Percentiles rank a stretch among this genome's conserved stretches.
These are phyloP conservation scores for Agonopterix alstromeriana DNA, from an alignment of 2,888 invertebrate genomes.

Conservation along the genomic window DNA sequence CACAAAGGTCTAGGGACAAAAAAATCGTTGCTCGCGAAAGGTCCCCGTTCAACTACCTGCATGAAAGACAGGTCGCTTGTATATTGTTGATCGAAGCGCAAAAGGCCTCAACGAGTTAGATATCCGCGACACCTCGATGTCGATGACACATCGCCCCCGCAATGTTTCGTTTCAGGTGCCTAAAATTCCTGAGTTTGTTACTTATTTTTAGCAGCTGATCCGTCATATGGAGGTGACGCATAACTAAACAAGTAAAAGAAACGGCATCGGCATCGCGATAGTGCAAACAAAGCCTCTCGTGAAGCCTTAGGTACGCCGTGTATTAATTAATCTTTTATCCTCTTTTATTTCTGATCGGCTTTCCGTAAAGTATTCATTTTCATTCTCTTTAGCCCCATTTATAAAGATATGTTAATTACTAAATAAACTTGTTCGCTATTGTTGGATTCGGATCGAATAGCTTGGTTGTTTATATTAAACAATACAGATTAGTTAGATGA, in stretches of 20 bases:
- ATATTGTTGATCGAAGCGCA: no score
- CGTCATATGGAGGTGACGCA: constrained; percentile 33
- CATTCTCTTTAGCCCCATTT: no score
- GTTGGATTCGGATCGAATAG: no score
- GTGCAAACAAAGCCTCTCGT: constrained; percentile 13
- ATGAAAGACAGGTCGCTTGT: constrained; percentile 33
- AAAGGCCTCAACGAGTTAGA: constrained; percentile 28
- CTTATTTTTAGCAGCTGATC: constrained; percentile 41
- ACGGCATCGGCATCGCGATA: constrained; percentile 8
- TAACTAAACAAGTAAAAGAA: constrained; percentile 14
- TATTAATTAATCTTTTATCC: no score
- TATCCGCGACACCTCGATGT: constrained; percentile 8
- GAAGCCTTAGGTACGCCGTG: constrained; percentile 1
- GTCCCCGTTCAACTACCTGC: constrained; percentile 54
- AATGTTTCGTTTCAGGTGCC: constrained; percentile 26
- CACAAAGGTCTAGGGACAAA: constrained; percentile 44
- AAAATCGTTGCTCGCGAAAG: constrained; percentile 32
- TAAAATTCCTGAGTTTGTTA: constrained; percentile 18
- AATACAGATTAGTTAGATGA: no score
- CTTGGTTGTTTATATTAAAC: no score
- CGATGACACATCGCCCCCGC: constrained; percentile 15
- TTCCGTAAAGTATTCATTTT: no score
- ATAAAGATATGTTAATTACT: no score
- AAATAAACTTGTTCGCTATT: no score
- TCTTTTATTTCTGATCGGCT: no score